These are phyloP conservation scores for Probosciger aterrimus DNA, from an alignment of 2,113 vertebrate genomes.

Conservation along the genomic window DNA sequence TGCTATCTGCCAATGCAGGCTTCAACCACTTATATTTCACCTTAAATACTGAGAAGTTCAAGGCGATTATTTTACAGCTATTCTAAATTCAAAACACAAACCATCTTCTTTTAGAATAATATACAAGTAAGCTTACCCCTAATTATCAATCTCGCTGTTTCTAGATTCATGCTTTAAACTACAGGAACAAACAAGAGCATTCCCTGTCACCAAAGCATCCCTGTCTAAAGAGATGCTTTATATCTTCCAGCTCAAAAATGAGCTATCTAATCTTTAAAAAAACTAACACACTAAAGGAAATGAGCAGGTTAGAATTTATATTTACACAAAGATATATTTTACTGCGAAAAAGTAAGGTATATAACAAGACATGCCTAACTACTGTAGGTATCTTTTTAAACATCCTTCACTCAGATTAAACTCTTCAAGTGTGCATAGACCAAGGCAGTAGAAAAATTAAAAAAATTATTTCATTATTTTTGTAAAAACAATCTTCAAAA, in stretches of 20 bases:
- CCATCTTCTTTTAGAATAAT: not conserved
- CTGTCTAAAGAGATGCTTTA: not conserved
- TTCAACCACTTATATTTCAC: not conserved
- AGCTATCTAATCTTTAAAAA: slow-evolving; percentile 7
- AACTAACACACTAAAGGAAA: not conserved
- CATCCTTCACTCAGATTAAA: slow-evolving; percentile 32
- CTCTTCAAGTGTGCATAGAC: slow-evolving; percentile 49
- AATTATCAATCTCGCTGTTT: not conserved
- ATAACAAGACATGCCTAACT: slow-evolving; percentile 9
- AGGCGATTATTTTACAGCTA: slow-evolving; percentile 42
- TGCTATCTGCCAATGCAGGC: not conserved
- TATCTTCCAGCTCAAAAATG: not conserved
- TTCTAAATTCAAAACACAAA: slow-evolving; percentile 41
- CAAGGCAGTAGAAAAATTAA: slow-evolving; percentile 61
- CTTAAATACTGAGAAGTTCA: slow-evolving; percentile 20
- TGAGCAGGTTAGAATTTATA: not conserved
- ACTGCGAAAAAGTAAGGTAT: not conserved
- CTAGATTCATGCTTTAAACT: slow-evolving; percentile 1
- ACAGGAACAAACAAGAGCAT: not conserved
- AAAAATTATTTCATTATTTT: not conserved
- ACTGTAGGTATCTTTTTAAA: slow-evolving; percentile 10
- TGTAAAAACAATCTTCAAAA: slow-evolving; percentile 35
- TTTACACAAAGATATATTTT: slow-evolving; percentile 6
- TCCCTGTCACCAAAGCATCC: not conserved
- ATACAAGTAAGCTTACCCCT: not conserved